A percentile compares a stretch with the other conserved stretches of the same genome.
Conservation (phyloP, 1,140 invertebrate genomes). For the Oryctes rhinoceros region DNA sequence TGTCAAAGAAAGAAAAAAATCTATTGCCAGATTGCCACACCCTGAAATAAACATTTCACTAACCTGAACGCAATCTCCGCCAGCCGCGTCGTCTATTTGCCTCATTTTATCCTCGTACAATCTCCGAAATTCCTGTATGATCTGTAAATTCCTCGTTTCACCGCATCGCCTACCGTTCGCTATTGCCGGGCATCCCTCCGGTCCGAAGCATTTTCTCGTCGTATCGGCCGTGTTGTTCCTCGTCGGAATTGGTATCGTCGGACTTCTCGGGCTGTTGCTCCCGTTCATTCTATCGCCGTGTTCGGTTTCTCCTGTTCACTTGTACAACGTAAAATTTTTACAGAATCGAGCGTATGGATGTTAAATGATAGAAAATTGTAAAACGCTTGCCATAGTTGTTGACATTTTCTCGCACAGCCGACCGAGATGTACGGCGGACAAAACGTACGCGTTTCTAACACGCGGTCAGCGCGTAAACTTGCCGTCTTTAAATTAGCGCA, state of each 20-base stretch:
- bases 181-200: constrained; percentile 45
- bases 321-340: constrained; percentile 39
- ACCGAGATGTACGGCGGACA: background rate
- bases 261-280: constrained; percentile 8
- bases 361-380: constrained; percentile 40
- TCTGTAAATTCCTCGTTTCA: constrained; percentile 52
- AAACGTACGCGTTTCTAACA: background rate
- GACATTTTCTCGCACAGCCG: constrained; percentile 32
- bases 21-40: constrained; percentile 9
- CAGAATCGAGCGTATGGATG: constrained; percentile 34
- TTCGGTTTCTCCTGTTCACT: constrained; percentile 27
- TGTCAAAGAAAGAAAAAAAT: background rate
- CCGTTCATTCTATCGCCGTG: constrained; percentile 25
- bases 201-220: constrained; percentile 40
- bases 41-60: constrained; percentile 14
- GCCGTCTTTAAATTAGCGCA: background rate
- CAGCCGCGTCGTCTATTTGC: constrained; percentile 51
- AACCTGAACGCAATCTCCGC: constrained; percentile 53
- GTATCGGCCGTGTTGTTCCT: background rate
- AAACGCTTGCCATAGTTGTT: constrained; percentile 40
- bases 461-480: background rate
- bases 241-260: background rate
- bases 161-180: constrained; percentile 50
- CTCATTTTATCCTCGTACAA: constrained; percentile 55
- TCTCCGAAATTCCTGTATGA: constrained; percentile 55